A percentile compares a stretch with the other conserved stretches of the same genome.
Evolutionary conservation across 2,888 invertebrate genomes (phyloP).

Genomic region (Nemapogon koenigi): DNA sequence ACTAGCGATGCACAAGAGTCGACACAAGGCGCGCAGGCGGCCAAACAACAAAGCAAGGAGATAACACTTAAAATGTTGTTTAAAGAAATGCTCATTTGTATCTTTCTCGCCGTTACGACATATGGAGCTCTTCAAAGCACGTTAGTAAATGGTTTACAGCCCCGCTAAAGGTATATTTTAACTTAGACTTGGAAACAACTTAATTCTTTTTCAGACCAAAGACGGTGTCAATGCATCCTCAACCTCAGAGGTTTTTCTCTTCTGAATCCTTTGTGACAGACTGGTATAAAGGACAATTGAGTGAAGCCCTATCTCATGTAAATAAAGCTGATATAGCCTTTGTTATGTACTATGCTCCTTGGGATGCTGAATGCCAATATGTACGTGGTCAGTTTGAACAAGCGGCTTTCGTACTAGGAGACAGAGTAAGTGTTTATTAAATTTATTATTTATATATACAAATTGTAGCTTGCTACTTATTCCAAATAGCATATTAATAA

Average conservation of each 20-base stretch:
- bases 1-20: slow-evolving; percentile 48
- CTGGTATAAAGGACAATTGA: slow-evolving; percentile 79
- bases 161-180: slow-evolving; percentile 2
- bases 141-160: slow-evolving; percentile 52
- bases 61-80: slow-evolving; percentile 65
- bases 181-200: neutral
- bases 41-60: slow-evolving; percentile 40
- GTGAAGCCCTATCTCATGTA: slow-evolving; percentile 66
- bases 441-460: no score
- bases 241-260: slow-evolving; percentile 75
- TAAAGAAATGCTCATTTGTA: slow-evolving; percentile 70
- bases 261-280: slow-evolving; percentile 73
- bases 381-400: slow-evolving; percentile 77
- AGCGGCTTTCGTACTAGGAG: slow-evolving; percentile 72
- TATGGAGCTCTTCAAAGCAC: slow-evolving; percentile 75
- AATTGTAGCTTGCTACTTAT: no score
- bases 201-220: slow-evolving; percentile 44
- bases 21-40: slow-evolving; percentile 33
- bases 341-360: slow-evolving; percentile 94
- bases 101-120: slow-evolving; percentile 66
- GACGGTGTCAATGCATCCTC: slow-evolving; percentile 60
- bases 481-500: no score
- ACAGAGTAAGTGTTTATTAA: slow-evolving; percentile 64
- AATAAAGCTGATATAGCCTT: slow-evolving; percentile 78
- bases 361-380: slow-evolving; percentile 88